Evolutionary conservation across 2,797 vertebrate species (phyloP).

Genomic region (Hybognathus amarus): DNA sequence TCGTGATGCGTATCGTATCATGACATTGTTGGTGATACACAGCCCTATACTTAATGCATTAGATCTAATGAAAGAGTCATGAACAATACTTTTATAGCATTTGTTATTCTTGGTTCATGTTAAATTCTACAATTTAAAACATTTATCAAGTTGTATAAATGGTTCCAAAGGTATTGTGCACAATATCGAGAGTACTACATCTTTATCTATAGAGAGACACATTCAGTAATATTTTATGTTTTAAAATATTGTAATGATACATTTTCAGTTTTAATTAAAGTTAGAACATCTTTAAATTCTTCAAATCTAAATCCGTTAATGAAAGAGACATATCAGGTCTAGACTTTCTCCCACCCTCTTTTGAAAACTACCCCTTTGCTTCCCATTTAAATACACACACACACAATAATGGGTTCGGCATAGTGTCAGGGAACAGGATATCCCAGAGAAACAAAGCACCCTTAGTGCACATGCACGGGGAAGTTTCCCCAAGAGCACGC

Average conservation of each 20-base stretch:
- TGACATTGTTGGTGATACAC: no score
- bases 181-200: not conserved
- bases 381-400: slow-evolving; percentile 1
- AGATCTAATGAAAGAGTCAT: not conserved
- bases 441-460: slow-evolving; percentile 54
- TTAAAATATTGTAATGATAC: not conserved
- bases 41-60: not conserved
- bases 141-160: not conserved
- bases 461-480: slow-evolving; percentile 48
- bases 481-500: slow-evolving; percentile 34
- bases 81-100: not conserved
- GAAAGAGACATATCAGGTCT: slow-evolving; percentile 7
- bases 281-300: not conserved
- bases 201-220: not conserved
- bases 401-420: slow-evolving; percentile 22
- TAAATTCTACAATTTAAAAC: not conserved
- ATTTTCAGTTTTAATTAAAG: not conserved
- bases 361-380: slow-evolving; percentile 5
- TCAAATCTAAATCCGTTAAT: not conserved
- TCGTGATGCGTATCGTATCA: no score
- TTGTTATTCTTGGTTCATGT: not conserved
- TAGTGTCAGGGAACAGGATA: slow-evolving; percentile 51
- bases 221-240: not conserved
- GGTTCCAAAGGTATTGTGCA: not conserved
- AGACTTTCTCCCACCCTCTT: slow-evolving; percentile 17